Conservation (phyloP, 2,888 invertebrate species). For the Ischnura elegans region DNA sequence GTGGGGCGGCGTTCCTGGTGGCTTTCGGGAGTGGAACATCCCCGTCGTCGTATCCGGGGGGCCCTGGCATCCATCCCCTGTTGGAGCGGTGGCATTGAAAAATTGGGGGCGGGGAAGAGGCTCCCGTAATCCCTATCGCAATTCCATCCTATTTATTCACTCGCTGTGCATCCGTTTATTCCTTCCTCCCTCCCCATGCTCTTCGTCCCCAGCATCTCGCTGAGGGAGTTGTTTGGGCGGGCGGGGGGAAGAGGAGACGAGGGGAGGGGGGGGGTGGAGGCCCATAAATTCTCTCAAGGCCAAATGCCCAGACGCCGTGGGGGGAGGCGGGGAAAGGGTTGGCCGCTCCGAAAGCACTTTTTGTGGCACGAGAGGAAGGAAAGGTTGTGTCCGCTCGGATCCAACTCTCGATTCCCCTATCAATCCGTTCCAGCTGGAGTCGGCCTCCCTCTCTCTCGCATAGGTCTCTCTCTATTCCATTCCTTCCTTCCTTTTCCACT, state of each 20-base stretch:
- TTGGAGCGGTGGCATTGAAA: neutral
- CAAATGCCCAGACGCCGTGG: slow-evolving; percentile 64
- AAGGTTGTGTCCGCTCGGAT: slow-evolving; percentile 35
- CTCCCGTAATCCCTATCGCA: slow-evolving; percentile 24
- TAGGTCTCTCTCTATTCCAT: neutral
- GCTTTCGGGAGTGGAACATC: neutral
- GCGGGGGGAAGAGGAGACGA: slow-evolving; percentile 71
- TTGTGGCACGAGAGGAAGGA: slow-evolving; percentile 13
- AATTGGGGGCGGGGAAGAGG: neutral
- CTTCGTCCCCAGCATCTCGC: slow-evolving; percentile 68
- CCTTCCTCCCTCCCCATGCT: neutral
- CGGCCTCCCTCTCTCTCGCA: neutral
- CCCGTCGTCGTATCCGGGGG: neutral
- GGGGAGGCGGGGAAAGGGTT: neutral
- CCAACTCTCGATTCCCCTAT: neutral
- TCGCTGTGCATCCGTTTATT: neutral
- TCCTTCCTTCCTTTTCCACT: neutral
- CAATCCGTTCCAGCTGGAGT: slow-evolving; percentile 48
- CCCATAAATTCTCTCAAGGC: slow-evolving; percentile 67
- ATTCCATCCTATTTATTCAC: neutral
- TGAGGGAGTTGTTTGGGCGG: neutral
- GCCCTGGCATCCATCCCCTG: neutral
- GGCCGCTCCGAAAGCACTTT: neutral
- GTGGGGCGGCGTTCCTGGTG: no score
- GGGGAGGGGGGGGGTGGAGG: slow-evolving; percentile 68